Percentiles rank a stretch among this genome's conserved stretches.
Conservation (phyloP, 2,797 vertebrate genomes). For the Crenichthys baileyi region DNA sequence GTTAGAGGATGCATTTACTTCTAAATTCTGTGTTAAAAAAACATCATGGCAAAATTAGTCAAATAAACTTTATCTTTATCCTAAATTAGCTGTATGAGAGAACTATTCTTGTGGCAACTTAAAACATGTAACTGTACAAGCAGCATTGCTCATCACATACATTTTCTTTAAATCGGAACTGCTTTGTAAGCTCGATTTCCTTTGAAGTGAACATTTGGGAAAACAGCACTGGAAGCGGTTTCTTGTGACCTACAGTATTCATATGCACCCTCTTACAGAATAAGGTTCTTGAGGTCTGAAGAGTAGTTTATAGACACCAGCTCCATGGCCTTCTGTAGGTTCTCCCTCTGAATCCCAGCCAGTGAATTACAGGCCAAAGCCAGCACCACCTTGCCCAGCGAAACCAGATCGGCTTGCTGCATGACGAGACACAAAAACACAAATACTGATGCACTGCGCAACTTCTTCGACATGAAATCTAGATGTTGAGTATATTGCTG, state of each 20-base stretch:
- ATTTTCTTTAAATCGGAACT: not conserved
- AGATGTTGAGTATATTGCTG: not conserved
- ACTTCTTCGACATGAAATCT: not conserved
- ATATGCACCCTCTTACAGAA: constrained; percentile 85
- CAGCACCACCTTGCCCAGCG: constrained; percentile 98
- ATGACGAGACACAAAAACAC: constrained; percentile 5
- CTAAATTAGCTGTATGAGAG: too few relatives aligned
- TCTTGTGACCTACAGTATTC: not conserved
- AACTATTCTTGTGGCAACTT: not conserved
- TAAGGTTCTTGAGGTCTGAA: constrained; percentile 99
- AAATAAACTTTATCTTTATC: too few relatives aligned
- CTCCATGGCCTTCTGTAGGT: constrained; percentile 99
- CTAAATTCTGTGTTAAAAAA: too few relatives aligned
- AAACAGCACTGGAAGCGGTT: not conserved
- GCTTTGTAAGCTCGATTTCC: not conserved
- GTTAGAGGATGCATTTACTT: too few relatives aligned
- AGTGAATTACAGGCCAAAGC: constrained; percentile 98
- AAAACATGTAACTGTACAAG: not conserved
- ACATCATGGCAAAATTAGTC: too few relatives aligned
- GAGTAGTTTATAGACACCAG: constrained; percentile 99
- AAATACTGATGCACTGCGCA: not conserved
- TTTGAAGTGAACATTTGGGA: not conserved
- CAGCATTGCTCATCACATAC: not conserved
- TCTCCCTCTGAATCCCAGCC: constrained; percentile 98
- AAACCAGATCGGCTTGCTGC: constrained; percentile 99